Evolutionary conservation across 2,888 invertebrate species (phyloP), one percentile per base, ranked within the genome.

Genomic region (Thereva nobilitata): DNA sequence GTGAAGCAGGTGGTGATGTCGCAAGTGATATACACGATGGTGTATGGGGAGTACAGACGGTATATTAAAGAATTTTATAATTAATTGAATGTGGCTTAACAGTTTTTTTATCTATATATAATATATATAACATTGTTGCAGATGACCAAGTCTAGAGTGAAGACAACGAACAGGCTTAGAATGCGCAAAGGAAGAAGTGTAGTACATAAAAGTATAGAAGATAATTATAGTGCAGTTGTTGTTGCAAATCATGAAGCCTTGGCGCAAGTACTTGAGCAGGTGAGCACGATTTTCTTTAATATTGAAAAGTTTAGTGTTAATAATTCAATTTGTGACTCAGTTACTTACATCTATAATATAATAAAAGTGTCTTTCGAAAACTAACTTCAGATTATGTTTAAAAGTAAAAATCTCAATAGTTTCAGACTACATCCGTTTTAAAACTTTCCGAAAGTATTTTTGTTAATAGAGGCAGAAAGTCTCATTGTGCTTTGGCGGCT

Each of bases 241-340:
- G 89, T 92, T 44, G 93, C 93, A 70, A 94, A 94, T 83, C 93
- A 93, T 77, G 93, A 94, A 81, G 93, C 93, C 5, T 84, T 94
- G 23, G 91, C 93, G 61, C 93, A 93, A 82, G 89, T 94, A 74
- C 84, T 93, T 71, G 93, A 94, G 82, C 92, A 93, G 86, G 93
- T 93, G 80, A 77, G 7, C 42, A 4, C 42, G 35, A n/a, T 44
- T 9, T 35, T 34, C 5, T 37, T n/a, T 4, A 57, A 34, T 52
- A 10, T 9, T 23, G 35, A 40, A 50, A 5, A 49, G 49, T 49
- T 2, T 7, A 49, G n/a, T 12, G n/a, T 49, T 12, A 49, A 49
- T 10, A 12, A 10, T 10, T 49, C 12, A 49, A 49, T 10, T 49
- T 49, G 7, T n/a, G 9, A 2, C 1, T 12, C 7, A 10, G 7